phyloP scores from a whole-genome alignment of 2,113 vertebrate genomes.

The Agelaius tricolor region DNA sequence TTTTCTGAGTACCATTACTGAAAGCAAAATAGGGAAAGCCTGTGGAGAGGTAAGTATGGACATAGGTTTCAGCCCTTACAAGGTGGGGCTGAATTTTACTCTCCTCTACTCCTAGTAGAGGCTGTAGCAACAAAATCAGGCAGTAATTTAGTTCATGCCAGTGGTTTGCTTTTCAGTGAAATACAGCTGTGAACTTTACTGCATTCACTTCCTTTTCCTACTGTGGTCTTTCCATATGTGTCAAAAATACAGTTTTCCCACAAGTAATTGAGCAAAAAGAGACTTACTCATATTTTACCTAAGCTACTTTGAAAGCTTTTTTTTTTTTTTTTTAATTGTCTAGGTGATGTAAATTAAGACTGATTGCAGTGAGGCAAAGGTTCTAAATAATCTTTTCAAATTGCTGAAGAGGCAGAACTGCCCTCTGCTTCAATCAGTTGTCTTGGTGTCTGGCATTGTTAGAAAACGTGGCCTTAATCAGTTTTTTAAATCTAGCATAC shows the following conservation, averaged over 20 bases:
- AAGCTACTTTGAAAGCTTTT: background rate
- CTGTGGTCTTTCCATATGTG: too few species aligned
- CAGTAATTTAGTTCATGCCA: background rate
- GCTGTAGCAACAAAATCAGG: background rate
- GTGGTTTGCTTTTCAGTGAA: background rate
- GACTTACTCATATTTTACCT: background rate
- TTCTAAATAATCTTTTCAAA: background rate
- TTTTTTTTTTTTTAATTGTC: background rate
- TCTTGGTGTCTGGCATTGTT: background rate
- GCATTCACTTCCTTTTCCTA: background rate
- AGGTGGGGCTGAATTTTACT: background rate
- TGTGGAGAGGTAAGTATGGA: background rate
- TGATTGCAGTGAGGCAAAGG: background rate
- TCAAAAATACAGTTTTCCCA: background rate
- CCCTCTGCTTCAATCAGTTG: background rate
- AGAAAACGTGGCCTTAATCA: background rate
- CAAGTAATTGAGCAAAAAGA: background rate
- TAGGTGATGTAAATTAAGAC: background rate
- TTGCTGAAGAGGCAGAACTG: background rate
- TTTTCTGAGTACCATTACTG: background rate
- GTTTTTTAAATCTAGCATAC: background rate
- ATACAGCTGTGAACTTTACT: background rate
- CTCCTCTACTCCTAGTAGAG: background rate
- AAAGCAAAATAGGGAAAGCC: background rate
- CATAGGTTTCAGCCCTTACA: background rate